Conservation (phyloP, 2,113 vertebrate genomes). For the Gobius niger region DNA sequence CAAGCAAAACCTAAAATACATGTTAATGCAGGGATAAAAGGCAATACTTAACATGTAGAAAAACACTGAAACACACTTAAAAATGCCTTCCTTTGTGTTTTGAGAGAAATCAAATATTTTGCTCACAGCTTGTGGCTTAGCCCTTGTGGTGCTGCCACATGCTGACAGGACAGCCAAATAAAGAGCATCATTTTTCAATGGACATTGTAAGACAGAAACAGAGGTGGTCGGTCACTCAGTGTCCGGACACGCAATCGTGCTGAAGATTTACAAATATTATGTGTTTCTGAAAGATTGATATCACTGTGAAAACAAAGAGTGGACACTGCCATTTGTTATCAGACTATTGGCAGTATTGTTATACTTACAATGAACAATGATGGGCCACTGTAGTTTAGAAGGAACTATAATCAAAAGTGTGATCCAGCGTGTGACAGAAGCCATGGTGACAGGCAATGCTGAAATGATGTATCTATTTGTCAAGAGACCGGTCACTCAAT, state of each 20-base stretch:
- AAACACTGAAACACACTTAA: neutral
- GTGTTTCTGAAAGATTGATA: neutral
- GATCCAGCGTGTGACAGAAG: too few relatives aligned
- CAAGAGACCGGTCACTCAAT: too few relatives aligned
- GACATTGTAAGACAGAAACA: conserved; percentile 39
- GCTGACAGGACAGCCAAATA: conserved; percentile 42
- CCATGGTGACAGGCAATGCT: too few relatives aligned
- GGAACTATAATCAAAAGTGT: too few relatives aligned
- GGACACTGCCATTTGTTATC: neutral
- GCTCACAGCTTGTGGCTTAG: conserved; percentile 43
- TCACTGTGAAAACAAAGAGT: neutral
- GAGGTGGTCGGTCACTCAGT: conserved; percentile 18
- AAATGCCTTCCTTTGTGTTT: conserved; percentile 6
- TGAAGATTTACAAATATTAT: neutral
- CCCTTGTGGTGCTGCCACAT: conserved; percentile 45
- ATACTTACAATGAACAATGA: too few relatives aligned
- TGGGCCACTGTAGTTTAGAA: too few relatives aligned
- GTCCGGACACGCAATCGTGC: neutral
- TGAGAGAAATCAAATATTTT: conserved; percentile 41
- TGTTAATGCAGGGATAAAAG: too few relatives aligned
- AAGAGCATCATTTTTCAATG: conserved; percentile 21
- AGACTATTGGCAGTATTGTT: too few relatives aligned
- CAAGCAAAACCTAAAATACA: too few relatives aligned
- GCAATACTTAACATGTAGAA: too few relatives aligned
- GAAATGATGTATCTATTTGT: too few relatives aligned